Conservation (phyloP, 92 coral and sea anemone species). For the Phenganax stokvisi region DNA sequence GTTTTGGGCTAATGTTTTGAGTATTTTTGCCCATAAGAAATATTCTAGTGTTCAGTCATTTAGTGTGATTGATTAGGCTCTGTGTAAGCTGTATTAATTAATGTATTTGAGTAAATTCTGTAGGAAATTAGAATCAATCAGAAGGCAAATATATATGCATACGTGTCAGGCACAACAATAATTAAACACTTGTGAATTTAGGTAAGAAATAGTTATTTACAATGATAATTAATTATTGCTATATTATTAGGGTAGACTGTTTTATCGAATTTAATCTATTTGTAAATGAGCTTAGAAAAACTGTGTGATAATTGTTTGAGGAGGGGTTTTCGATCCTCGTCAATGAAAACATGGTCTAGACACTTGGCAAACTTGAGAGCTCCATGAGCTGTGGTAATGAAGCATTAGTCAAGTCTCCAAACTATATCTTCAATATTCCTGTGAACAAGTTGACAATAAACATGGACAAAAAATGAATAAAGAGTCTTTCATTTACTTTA, state of each 20-base stretch:
- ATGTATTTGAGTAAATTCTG: too few relatives aligned
- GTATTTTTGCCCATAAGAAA: too few relatives aligned
- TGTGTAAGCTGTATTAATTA: too few relatives aligned
- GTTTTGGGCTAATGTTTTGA: background rate
- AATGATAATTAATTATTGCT: background rate
- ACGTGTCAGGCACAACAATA: background rate
- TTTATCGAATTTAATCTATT: background rate
- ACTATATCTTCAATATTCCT: background rate
- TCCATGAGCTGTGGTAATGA: too few relatives aligned
- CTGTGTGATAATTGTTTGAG: background rate
- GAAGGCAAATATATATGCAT: background rate
- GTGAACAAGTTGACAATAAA: background rate
- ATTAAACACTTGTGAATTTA: background rate
- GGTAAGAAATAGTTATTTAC: slow-evolving; percentile 5
- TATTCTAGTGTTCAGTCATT: too few relatives aligned
- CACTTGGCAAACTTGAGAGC: too few relatives aligned
- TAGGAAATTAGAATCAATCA: too few relatives aligned
- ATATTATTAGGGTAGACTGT: background rate
- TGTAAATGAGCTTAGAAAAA: background rate
- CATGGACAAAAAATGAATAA: background rate
- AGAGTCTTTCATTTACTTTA: background rate
- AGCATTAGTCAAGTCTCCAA: too few relatives aligned
- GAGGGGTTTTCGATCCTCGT: background rate
- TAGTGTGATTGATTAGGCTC: too few relatives aligned
- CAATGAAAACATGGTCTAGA: background rate